Conservation (phyloP, 2,113 vertebrate genomes). For the Dromiciops gliroides region DNA sequence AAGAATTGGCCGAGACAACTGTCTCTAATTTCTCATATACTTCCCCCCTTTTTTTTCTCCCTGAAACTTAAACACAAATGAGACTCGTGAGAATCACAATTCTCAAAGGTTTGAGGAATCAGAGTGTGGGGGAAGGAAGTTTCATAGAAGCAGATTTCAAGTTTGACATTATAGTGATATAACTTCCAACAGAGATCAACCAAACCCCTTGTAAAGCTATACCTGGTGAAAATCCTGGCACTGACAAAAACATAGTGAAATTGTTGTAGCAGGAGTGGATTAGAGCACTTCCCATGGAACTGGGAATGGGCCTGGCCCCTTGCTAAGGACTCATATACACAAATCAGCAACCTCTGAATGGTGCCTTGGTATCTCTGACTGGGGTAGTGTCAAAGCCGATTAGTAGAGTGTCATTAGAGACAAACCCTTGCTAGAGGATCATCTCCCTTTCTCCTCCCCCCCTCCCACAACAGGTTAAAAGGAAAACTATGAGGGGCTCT, state of each 20-base stretch:
- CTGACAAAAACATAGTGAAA: background rate
- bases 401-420: background rate
- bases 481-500: background rate
- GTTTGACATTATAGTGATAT: background rate
- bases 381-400: background rate
- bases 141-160: background rate
- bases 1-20: background rate
- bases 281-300: background rate
- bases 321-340: background rate
- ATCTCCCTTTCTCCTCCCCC: background rate
- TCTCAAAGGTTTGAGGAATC: background rate
- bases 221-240: background rate
- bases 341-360: background rate
- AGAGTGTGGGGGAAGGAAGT: background rate
- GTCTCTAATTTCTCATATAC: background rate
- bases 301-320: background rate
- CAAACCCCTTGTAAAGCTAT: background rate
- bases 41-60: background rate
- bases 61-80: background rate
- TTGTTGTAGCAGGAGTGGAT: background rate
- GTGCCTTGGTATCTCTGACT: background rate
- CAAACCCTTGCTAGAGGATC: background rate
- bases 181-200: background rate
- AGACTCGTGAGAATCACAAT: background rate
- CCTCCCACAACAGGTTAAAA: background rate